A percentile compares a stretch with the other conserved stretches of the same genome.
These are phyloP conservation scores for Ernsta delagoae DNA, from an alignment of 2,888 invertebrate species.

Conservation along the genomic window DNA sequence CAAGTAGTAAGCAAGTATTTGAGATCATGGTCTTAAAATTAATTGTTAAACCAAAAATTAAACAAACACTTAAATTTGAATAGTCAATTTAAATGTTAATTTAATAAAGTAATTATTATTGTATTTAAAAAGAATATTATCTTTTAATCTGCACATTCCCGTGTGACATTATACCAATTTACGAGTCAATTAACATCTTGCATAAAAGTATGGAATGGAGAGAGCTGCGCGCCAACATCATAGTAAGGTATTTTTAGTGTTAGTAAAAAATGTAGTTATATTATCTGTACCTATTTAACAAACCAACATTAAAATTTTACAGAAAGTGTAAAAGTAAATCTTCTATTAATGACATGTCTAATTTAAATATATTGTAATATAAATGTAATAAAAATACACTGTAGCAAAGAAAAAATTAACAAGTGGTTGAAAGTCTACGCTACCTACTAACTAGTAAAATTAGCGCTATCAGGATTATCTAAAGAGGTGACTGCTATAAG, in stretches of 20 bases:
- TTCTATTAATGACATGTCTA: too few relatives aligned
- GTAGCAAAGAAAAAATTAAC: too few relatives aligned
- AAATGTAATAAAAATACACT: too few relatives aligned
- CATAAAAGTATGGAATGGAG: conserved; percentile 9
- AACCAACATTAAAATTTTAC: not conserved
- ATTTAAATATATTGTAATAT: too few relatives aligned
- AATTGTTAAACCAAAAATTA: not conserved
- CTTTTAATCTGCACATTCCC: conserved; percentile 6
- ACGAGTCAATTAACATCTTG: conserved; percentile 21
- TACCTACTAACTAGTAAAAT: too few relatives aligned
- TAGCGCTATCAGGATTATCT: too few relatives aligned
- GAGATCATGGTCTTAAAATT: too few relatives aligned
- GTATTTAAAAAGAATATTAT: conserved; percentile 7
- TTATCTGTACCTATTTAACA: not conserved
- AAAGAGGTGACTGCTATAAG: too few relatives aligned
- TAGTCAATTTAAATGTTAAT: not conserved
- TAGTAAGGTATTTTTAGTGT: not conserved
- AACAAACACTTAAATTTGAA: not conserved
- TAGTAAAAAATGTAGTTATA: not conserved
- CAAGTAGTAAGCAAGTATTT: too few relatives aligned
- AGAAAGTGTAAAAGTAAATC: not conserved
- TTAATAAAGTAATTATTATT: conserved; percentile 12
- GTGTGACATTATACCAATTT: conserved; percentile 12
- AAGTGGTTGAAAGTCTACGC: too few relatives aligned
- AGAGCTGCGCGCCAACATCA: not conserved